A percentile compares a stretch with the other conserved stretches of the same genome.
Conservation (phyloP, 2,888 invertebrate species). For the Oxystoma pomonae region DNA sequence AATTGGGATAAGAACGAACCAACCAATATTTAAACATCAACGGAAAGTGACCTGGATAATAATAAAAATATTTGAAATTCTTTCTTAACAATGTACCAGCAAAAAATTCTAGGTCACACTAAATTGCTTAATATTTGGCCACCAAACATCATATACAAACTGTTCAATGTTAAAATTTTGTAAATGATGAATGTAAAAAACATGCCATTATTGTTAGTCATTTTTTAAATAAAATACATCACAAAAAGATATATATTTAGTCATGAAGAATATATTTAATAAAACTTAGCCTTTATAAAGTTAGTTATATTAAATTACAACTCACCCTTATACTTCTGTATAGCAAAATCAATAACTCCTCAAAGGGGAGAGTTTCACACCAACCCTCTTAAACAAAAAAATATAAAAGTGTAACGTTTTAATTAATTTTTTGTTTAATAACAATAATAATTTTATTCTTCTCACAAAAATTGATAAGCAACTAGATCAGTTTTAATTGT, state of each 20-base stretch:
- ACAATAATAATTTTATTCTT: no score
- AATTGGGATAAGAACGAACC: conserved; percentile 32
- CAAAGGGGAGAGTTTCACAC: not conserved
- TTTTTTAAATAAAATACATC: no score
- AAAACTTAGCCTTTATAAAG: no score
- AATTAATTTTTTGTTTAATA: no score
- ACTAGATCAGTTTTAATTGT: conserved; percentile 27
- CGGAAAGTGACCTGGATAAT: conserved; percentile 16
- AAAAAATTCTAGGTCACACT: conserved; percentile 29
- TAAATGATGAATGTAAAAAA: not conserved
- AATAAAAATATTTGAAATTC: conserved; percentile 44
- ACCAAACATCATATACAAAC: not conserved
- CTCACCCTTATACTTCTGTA: no score
- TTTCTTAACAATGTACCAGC: conserved; percentile 38
- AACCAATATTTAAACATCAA: not conserved
- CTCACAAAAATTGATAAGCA: no score
- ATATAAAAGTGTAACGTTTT: no score
- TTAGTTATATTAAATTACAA: no score
- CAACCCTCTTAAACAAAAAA: not conserved
- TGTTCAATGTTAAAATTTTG: not conserved
- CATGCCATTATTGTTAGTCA: not conserved
- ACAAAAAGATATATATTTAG: no score
- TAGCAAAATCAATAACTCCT: not conserved
- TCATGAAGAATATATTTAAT: no score
- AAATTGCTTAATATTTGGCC: conserved; percentile 18